Conservation (phyloP, 2,797 vertebrate genomes). For the Telmatherina bonti region DNA sequence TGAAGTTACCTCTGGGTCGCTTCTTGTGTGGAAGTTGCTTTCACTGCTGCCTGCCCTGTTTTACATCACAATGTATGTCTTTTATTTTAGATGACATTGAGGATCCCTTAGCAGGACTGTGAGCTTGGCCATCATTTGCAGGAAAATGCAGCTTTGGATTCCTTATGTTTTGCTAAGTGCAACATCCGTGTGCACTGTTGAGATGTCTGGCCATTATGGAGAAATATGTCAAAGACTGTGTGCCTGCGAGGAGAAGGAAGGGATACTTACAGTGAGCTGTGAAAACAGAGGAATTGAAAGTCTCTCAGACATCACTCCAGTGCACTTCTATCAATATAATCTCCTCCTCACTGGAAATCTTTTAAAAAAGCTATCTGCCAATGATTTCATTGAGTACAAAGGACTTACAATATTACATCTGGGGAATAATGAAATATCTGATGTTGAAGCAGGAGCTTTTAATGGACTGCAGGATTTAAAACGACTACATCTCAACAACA, state of each 20-base stretch:
- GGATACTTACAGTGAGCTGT: constrained; percentile 93
- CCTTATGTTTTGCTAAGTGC: constrained; percentile 88
- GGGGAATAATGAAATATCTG: constrained; percentile 96
- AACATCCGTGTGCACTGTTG: constrained; percentile 86
- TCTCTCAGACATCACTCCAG: constrained; percentile 91
- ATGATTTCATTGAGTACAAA: constrained; percentile 93
- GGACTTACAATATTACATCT: constrained; percentile 95
- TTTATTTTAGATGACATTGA: constrained; percentile 84
- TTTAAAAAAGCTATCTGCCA: constrained; percentile 89
- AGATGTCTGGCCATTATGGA: constrained; percentile 92
- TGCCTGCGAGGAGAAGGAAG: constrained; percentile 95
- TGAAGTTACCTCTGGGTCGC: constrained; percentile 71
- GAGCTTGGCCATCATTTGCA: constrained; percentile 63
- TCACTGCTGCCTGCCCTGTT: constrained; percentile 42
- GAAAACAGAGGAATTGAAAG: constrained; percentile 94
- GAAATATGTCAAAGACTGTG: constrained; percentile 94
- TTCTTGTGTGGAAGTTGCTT: constrained; percentile 60
- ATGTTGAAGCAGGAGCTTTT: constrained; percentile 94
- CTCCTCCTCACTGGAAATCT: constrained; percentile 94
- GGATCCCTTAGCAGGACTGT: constrained; percentile 74
- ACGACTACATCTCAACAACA: constrained; percentile 96
- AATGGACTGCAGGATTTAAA: constrained; percentile 93
- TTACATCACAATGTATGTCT: constrained; percentile 70
- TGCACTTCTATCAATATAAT: constrained; percentile 90
- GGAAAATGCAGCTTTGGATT: constrained; percentile 96